Conservation (phyloP, 2,888 invertebrate species). For the Molanna angustata region DNA sequence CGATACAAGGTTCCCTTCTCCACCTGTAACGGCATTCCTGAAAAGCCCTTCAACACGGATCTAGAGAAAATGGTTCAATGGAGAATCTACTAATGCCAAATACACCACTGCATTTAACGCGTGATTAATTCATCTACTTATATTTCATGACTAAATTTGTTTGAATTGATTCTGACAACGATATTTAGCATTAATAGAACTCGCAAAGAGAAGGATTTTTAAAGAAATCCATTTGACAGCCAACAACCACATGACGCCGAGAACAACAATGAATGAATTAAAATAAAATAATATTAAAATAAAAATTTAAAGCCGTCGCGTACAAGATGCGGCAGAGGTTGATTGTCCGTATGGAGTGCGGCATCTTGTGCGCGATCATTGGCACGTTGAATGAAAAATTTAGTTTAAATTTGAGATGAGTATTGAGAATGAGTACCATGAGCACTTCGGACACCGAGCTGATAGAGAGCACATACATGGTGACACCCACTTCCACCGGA, state of each 20-base stretch:
- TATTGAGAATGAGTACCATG: conserved; percentile 74
- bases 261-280: conserved; percentile 39
- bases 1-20: conserved; percentile 32
- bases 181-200: conserved; percentile 20
- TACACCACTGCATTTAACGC: not conserved
- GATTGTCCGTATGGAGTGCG: conserved; percentile 36
- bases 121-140: not conserved
- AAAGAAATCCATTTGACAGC: conserved; percentile 24
- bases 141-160: conserved; percentile 1
- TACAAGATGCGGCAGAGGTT: conserved; percentile 32
- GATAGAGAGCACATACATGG: conserved; percentile 98
- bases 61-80: conserved; percentile 18
- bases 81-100: conserved; percentile 22
- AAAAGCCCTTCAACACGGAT: conserved; percentile 30
- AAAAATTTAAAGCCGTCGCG: conserved; percentile 30
- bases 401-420: conserved; percentile 42
- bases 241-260: conserved; percentile 36
- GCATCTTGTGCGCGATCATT: conserved; percentile 34
- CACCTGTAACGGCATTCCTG: conserved; percentile 32
- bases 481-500: conserved; percentile 96
- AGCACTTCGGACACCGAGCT: conserved; percentile 97
- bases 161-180: not conserved
- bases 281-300: conserved; percentile 18
- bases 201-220: conserved; percentile 14
- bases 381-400: conserved; percentile 32